phyloP scores from a whole-genome alignment of 1,140 invertebrate species.

The Zaprionus inermis region DNA sequence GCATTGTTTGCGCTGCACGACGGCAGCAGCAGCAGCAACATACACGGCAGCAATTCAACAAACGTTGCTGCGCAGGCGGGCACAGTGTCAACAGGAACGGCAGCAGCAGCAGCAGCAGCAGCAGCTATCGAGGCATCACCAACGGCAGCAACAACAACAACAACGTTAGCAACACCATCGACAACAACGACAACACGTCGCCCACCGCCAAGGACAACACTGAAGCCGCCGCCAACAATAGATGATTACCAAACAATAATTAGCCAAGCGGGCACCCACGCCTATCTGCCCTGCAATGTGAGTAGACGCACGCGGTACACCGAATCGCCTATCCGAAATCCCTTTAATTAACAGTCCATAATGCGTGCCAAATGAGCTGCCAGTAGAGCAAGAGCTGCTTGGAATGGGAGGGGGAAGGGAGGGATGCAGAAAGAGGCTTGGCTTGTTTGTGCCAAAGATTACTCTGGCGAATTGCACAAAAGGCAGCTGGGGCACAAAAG shows the following conservation, averaged over 20 bases:
- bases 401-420: too few relatives aligned
- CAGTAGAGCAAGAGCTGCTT: background rate
- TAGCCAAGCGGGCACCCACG: conserved; percentile 93
- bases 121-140: background rate
- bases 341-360: conserved; percentile 54
- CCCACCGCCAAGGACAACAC: conserved; percentile 67
- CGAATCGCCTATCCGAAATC: conserved; percentile 15
- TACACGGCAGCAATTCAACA: conserved; percentile 24
- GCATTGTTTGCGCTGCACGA: conserved; percentile 35
- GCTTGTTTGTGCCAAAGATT: conserved; percentile 23
- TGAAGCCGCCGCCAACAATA: conserved; percentile 76
- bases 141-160: conserved; percentile 22
- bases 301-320: conserved; percentile 58
- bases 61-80: background rate
- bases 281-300: conserved; percentile 94
- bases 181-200: conserved; percentile 60
- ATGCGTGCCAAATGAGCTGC: conserved; percentile 36
- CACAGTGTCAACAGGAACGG: conserved; percentile 9
- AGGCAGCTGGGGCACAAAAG: conserved; percentile 11
- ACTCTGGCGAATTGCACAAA: conserved; percentile 20
- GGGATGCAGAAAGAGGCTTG: background rate
- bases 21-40: conserved; percentile 7
- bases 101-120: background rate
- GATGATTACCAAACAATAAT: conserved; percentile 89
- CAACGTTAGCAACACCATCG: conserved; percentile 26